Conservation (phyloP, 1,140 invertebrate genomes). For the Pseudomyrmex pallidus region DNA sequence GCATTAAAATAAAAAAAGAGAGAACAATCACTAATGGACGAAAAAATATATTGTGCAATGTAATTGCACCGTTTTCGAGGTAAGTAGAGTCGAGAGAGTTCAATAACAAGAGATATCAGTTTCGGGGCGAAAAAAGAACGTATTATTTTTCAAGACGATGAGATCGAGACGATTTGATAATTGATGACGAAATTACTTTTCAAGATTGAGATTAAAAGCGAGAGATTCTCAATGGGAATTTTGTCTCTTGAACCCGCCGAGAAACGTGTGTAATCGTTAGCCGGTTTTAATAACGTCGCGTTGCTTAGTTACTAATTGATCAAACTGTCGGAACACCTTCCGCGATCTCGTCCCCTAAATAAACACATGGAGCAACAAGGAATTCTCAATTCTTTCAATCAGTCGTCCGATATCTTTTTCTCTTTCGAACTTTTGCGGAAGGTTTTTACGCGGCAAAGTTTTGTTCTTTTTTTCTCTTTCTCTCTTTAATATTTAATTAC, state of each 20-base stretch:
- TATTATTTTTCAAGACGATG: too few relatives aligned
- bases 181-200: not conserved
- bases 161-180: not conserved
- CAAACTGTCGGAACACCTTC: not conserved
- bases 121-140: too few relatives aligned
- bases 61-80: too few relatives aligned
- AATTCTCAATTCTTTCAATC: not conserved
- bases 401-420: too few relatives aligned
- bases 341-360: not conserved
- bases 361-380: not conserved
- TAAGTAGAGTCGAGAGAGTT: too few relatives aligned
- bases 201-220: not conserved
- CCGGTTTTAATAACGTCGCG: slow-evolving; percentile 5
- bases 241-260: not conserved
- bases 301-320: slow-evolving; percentile 18
- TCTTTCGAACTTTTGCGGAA: too few relatives aligned
- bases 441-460: too few relatives aligned
- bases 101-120: too few relatives aligned
- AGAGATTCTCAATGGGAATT: slow-evolving; percentile 13
- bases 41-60: too few relatives aligned
- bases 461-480: too few relatives aligned
- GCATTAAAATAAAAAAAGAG: too few relatives aligned
- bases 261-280: not conserved
- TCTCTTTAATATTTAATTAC: not conserved
- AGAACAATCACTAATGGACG: too few relatives aligned